Evolutionary conservation across 2,797 vertebrate species (phyloP).

Genomic region (Diplodus puntazzo): DNA sequence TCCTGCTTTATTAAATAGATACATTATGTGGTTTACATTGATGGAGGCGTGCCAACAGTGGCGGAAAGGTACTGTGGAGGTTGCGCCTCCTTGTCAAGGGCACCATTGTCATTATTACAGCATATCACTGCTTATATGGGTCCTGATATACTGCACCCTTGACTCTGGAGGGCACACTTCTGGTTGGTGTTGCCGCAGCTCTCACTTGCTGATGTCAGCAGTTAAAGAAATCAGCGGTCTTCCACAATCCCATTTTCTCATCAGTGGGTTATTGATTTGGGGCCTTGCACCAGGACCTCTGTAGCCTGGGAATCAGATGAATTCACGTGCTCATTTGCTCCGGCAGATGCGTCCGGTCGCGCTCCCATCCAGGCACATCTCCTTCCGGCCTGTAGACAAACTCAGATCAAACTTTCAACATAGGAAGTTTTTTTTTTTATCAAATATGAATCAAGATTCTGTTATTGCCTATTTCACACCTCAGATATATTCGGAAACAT

Average conservation of each 20-base stretch:
- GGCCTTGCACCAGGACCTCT: constrained; percentile 9
- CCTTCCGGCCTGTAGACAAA: too few species aligned
- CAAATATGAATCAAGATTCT: too few species aligned
- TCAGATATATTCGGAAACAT: too few species aligned
- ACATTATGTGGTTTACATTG: constrained; percentile 2
- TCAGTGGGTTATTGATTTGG: constrained; percentile 26
- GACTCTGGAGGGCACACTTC: constrained; percentile 13
- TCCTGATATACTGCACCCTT: not conserved
- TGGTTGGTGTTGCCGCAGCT: constrained; percentile 15
- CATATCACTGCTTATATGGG: not conserved
- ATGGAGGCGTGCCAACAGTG: not conserved
- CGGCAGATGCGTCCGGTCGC: too few species aligned
- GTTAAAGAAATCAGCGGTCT: constrained; percentile 11
- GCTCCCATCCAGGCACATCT: too few species aligned
- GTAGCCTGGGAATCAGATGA: not conserved
- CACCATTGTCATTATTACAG: not conserved
- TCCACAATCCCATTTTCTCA: constrained; percentile 13
- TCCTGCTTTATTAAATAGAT: constrained; percentile 2
- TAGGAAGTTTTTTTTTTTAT: too few species aligned
- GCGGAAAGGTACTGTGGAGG: not conserved
- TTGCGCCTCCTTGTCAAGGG: not conserved
- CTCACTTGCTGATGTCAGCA: not conserved
- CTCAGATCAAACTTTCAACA: too few species aligned
- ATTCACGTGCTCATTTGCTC: too few species aligned
- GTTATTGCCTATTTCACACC: too few species aligned